Percentiles rank a stretch among this genome's conserved stretches.
Evolutionary conservation across 2,113 vertebrate genomes (phyloP).

Genomic region (Phylloscopus trochilus): DNA sequence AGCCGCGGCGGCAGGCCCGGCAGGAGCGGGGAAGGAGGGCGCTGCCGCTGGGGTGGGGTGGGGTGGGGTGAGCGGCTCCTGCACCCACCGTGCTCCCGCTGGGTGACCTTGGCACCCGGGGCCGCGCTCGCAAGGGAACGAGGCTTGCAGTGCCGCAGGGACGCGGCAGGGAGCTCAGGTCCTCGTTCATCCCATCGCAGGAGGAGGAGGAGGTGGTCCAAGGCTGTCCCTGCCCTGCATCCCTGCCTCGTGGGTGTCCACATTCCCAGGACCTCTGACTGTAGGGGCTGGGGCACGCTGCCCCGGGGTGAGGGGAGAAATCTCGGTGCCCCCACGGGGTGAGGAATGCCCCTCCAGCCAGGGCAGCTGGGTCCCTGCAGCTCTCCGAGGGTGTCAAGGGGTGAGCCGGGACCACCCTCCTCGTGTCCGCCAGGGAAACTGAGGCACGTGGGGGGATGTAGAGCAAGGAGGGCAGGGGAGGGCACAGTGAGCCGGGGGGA

Average conservation of each 20-base stretch:
- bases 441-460: not conserved
- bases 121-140: accelerated
- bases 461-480: not conserved
- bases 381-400: not conserved
- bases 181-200: accelerated
- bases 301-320: accelerated
- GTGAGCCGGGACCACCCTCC: not conserved
- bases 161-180: not conserved
- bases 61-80: accelerated
- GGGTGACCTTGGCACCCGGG: not conserved
- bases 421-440: not conserved
- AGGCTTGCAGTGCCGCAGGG: not conserved
- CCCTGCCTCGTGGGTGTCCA: accelerated
- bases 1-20: not conserved
- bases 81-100: accelerated
- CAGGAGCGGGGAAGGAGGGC: not conserved
- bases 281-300: not conserved
- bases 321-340: accelerated
- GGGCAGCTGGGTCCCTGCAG: not conserved
- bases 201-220: not conserved
- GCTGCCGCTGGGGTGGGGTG: accelerated
- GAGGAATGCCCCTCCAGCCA: not conserved
- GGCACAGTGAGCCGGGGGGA: not conserved
- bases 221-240: not conserved
- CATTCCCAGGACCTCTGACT: accelerated